Evolutionary conservation across 2,113 vertebrate genomes (phyloP).

Genomic region (Phalacrocorax carbo): DNA sequence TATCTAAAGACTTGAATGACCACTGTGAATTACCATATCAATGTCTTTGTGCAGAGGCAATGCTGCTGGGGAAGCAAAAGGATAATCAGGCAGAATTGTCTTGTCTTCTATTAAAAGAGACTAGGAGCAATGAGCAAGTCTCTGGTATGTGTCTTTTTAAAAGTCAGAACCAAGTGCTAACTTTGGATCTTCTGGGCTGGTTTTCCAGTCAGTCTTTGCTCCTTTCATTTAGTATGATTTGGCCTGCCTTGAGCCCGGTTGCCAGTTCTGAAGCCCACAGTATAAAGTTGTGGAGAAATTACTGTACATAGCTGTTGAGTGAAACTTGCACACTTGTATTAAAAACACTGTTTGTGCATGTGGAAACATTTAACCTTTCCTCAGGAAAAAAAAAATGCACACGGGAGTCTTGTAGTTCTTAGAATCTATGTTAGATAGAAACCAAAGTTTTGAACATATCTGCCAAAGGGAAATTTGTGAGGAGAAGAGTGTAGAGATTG

Average conservation of each 20-base stretch:
- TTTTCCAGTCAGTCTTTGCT: background rate
- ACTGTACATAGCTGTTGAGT: background rate
- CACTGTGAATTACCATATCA: background rate
- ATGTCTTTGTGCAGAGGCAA: background rate
- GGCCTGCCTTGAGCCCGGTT: background rate
- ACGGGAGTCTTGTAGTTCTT: background rate
- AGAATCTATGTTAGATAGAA: background rate
- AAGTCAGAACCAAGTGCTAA: background rate
- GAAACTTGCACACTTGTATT: background rate
- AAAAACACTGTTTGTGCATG: background rate
- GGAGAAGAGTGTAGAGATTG: background rate
- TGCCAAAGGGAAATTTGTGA: background rate
- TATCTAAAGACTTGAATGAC: background rate
- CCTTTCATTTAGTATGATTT: background rate
- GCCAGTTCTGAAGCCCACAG: background rate
- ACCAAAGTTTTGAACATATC: background rate
- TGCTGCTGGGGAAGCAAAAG: background rate
- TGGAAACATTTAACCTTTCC: background rate
- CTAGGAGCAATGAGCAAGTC: background rate
- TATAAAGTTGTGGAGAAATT: background rate
- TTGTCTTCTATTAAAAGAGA: background rate
- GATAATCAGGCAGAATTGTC: background rate
- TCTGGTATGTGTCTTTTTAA: rapidly evolving
- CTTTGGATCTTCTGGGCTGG: background rate
- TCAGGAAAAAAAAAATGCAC: background rate